phyloP scores from a whole-genome alignment of 2,113 vertebrate genomes.

The Romanogobio albipinnatus region DNA sequence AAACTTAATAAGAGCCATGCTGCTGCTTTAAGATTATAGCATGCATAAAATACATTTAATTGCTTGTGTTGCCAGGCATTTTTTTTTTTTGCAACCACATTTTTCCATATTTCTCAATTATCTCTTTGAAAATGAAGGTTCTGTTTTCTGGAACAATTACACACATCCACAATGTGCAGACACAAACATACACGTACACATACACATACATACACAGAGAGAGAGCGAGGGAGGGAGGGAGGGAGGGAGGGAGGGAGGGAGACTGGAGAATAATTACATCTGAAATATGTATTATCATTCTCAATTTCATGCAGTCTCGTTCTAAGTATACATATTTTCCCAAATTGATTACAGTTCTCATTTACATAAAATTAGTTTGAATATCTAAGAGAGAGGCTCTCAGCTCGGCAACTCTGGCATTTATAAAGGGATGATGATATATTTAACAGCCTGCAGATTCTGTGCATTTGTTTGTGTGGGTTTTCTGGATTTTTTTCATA shows the following conservation, averaged over 20 bases:
- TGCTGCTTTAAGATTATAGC: background rate
- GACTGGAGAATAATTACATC: slow-evolving; percentile 18
- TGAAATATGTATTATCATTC: slow-evolving; percentile 37
- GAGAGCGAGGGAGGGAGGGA: too few relatives aligned
- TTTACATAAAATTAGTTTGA: slow-evolving; percentile 37
- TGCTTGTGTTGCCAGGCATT: background rate
- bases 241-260: background rate
- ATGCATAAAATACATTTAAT: slow-evolving; percentile 33
- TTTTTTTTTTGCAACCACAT: background rate
- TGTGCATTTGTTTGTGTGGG: background rate
- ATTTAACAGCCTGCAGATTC: background rate
- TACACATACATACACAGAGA: background rate
- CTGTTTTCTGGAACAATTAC: slow-evolving; percentile 28
- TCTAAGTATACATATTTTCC: slow-evolving; percentile 25
- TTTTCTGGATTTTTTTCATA: too few relatives aligned
- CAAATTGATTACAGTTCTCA: slow-evolving; percentile 39
- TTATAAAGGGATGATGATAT: background rate
- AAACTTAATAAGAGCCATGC: slow-evolving; percentile 17
- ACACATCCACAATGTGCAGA: background rate
- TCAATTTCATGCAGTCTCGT: slow-evolving; percentile 38
- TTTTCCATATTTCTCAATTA: slow-evolving; percentile 25
- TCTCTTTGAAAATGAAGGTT: slow-evolving; percentile 24
- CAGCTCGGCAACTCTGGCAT: background rate
- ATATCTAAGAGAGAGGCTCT: slow-evolving; percentile 26
- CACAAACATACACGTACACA: background rate